Percentiles rank a stretch among this genome's conserved stretches.
phyloP scores from a whole-genome alignment of 64 coral and sea anemone genomes.

The Montipora foliosa region DNA sequence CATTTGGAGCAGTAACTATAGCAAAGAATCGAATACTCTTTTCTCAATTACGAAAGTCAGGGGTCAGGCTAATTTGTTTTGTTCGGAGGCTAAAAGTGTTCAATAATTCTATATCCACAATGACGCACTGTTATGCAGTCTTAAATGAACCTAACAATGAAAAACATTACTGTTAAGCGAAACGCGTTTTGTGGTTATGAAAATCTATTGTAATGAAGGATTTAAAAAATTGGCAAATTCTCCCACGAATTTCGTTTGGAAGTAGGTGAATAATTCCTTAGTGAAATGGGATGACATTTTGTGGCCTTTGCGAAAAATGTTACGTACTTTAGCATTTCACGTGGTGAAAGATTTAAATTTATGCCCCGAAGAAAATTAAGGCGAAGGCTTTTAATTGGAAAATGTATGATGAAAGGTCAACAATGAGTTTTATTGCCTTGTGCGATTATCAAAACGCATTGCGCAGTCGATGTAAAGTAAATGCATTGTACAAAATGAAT shows the following conservation, averaged over 20 bases:
- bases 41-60: constrained; percentile 27
- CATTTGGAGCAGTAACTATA: neutral
- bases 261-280: neutral
- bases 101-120: neutral
- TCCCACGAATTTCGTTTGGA: neutral
- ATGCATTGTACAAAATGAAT: neutral
- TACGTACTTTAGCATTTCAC: neutral
- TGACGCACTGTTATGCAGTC: neutral
- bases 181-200: neutral
- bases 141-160: neutral
- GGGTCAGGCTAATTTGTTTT: constrained; percentile 5
- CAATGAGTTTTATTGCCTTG: constrained; percentile 15
- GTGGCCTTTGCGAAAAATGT: neutral
- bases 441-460: constrained; percentile 9
- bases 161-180: neutral
- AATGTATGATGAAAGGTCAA: constrained; percentile 10
- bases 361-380: neutral
- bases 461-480: neutral
- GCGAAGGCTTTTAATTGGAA: neutral
- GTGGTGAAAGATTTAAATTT: neutral
- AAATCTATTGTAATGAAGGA: neutral
- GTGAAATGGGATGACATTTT: neutral
- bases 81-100: neutral
- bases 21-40: neutral
- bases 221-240: neutral